Base-by-base conservation (phyloP, 2,797 vertebrate species). In the Pangasius sanitwongsei region DNA sequence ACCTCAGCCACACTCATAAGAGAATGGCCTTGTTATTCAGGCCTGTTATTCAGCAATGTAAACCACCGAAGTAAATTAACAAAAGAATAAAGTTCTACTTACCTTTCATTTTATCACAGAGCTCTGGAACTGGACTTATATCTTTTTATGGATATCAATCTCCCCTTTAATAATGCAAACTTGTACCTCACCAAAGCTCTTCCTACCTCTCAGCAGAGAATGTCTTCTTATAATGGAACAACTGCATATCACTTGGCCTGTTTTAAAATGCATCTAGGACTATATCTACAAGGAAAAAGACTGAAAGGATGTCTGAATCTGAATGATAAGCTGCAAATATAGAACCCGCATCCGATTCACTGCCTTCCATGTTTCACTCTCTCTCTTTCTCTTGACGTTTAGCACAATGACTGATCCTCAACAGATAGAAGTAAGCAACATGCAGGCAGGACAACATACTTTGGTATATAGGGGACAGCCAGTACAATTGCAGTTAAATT, bases 221-320 rank as follows among this genome's bases (percentile, higher is more conserved):
- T 28, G 75, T 84, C 34, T 87, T 20, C 18, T 15, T 86, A 41
- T 53, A 88, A 80, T 31, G 13, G 83, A 69, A 31, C 13, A 11
- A 61, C 2, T 6, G 2, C 20, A 53, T 84, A 28, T 69, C 44
- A 34, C n/a, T 12, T 20, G 0, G 61, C n/a, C 7, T 84, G 8
- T 84, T 53, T 67, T 72, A 57, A 50, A 59, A n/a, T 77, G 91
- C 95, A 95, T 95, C 94, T 92, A 70, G 6, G 50, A 86, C 74
- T 77, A 5, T 31, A 67, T 50, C 16, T 59, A 44, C 59, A 59
- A 77, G 7, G 41, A 84, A 61, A 41, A 34, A 20, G n/a, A 57
- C 78, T 20, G 31, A 81, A 53, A 1, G 85, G 72, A 89, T 53
- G 90, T 53, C 69, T 88, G 87, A 11, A 89, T 55, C 77, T 82